Conservation (phyloP, 2,113 vertebrate genomes). For the Entelurus aequoreus region DNA sequence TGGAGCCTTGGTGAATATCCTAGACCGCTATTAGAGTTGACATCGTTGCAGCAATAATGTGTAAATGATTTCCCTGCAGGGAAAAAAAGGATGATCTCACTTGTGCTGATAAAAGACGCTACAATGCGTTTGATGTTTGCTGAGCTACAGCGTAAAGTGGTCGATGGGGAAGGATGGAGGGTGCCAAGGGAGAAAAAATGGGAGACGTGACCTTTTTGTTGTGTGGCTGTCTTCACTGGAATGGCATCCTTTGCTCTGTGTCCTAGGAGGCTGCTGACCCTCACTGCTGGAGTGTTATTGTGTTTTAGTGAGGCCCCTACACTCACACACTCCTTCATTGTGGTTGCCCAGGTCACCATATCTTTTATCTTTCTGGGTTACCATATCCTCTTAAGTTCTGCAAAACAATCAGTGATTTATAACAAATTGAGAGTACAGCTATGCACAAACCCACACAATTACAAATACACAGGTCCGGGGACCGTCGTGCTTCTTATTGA, state of each 20-base stretch:
- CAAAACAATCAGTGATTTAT: constrained; percentile 31
- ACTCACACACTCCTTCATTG: constrained; percentile 11
- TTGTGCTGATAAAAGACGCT: neutral
- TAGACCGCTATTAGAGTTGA: neutral
- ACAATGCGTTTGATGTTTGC: neutral
- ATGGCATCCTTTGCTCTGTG: constrained; percentile 18
- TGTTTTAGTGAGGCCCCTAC: constrained; percentile 19
- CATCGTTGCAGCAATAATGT: neutral
- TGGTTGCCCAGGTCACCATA: constrained; percentile 53
- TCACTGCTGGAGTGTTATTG: constrained; percentile 14
- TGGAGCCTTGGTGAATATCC: neutral
- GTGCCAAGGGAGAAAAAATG: neutral
- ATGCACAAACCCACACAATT: constrained; percentile 6
- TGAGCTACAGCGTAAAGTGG: too few species aligned
- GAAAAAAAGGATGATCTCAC: constrained; percentile 7
- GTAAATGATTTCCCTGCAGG: constrained; percentile 3
- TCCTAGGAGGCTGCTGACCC: constrained; percentile 41
- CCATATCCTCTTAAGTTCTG: constrained; percentile 41
- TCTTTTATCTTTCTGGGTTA: constrained; percentile 39
- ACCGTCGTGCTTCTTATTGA: constrained; percentile 53
- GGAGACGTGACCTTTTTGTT: constrained; percentile 34
- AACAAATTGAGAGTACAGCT: constrained; percentile 35
- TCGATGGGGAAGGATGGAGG: neutral
- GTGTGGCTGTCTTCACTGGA: constrained; percentile 28
- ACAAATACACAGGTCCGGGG: constrained; percentile 8